Evolutionary conservation across 2,797 vertebrate genomes (phyloP).

Genomic region (Hephaestus fuliginosus): DNA sequence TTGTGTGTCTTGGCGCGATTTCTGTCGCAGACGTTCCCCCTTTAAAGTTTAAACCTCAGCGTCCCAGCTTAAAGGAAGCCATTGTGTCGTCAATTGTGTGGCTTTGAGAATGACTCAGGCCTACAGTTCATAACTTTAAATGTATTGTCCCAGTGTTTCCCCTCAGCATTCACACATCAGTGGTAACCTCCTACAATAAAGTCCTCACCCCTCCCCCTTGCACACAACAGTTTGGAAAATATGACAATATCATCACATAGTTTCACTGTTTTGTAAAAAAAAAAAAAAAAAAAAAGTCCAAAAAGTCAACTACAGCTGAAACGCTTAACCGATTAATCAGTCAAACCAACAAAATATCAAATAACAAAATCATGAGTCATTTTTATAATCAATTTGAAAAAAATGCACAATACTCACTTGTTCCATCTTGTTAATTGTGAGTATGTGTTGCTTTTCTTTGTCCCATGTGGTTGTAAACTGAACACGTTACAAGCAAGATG

Average conservation of each 20-base stretch:
- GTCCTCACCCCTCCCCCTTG: background rate
- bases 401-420: background rate
- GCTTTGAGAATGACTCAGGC: constrained; percentile 32
- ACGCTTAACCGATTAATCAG: background rate
- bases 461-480: background rate
- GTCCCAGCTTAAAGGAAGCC: constrained; percentile 9
- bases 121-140: constrained; percentile 30
- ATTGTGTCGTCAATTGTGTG: constrained; percentile 35
- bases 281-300: constrained; percentile 16
- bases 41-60: constrained; percentile 49
- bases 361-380: background rate
- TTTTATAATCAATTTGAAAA: background rate
- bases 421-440: background rate
- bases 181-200: constrained; percentile 1
- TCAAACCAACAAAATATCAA: background rate
- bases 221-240: constrained; percentile 22
- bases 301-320: background rate
- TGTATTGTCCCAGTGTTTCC: constrained; percentile 40
- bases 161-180: constrained; percentile 25
- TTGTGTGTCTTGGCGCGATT: constrained; percentile 17
- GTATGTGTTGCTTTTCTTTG: background rate
- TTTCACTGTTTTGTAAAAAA: constrained; percentile 6
- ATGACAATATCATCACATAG: background rate
- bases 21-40: constrained; percentile 15
- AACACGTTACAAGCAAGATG: background rate